These are phyloP conservation scores for Trididemnum nubilum DNA, from an alignment of 23 tunicate species.

Conservation along the genomic window DNA sequence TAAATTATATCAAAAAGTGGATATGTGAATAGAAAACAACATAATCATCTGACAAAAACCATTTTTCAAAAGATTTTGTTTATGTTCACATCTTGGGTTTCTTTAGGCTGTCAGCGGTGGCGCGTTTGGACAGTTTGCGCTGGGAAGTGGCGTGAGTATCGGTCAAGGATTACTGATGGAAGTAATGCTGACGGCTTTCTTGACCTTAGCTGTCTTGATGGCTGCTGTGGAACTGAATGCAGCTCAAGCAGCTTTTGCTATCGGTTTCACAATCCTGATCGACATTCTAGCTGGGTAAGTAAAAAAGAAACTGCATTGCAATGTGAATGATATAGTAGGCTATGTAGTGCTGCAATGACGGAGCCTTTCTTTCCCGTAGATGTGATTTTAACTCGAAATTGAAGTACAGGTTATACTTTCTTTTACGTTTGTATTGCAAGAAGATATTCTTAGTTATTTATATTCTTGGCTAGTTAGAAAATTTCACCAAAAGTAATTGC, in stretches of 20 bases:
- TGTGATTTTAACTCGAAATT: no score
- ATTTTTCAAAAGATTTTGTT: no score
- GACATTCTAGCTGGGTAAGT: constrained; percentile 80
- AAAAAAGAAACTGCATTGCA: no score
- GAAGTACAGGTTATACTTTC: no score
- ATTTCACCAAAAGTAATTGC: no score
- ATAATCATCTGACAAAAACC: no score
- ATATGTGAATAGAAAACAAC: no score
- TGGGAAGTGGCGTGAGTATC: constrained; percentile 42
- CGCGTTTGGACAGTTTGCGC: constrained; percentile 54
- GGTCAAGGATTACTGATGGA: constrained; percentile 72
- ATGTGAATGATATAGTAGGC: background rate
- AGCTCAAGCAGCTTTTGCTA: constrained; percentile 75
- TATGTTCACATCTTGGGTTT: background rate
- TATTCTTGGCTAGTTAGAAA: no score
- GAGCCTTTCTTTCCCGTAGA: no score
- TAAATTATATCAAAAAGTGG: no score
- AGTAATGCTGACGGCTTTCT: constrained; percentile 58
- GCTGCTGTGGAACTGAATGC: constrained; percentile 76
- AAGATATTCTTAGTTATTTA: no score
- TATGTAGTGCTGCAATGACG: background rate
- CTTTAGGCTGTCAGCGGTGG: constrained; percentile 53
- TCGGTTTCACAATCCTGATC: constrained; percentile 78
- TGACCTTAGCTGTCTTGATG: constrained; percentile 58
- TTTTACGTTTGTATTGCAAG: no score